phyloP scores from a whole-genome alignment of 2,797 vertebrate species.

The Poeciliopsis gracilis region DNA sequence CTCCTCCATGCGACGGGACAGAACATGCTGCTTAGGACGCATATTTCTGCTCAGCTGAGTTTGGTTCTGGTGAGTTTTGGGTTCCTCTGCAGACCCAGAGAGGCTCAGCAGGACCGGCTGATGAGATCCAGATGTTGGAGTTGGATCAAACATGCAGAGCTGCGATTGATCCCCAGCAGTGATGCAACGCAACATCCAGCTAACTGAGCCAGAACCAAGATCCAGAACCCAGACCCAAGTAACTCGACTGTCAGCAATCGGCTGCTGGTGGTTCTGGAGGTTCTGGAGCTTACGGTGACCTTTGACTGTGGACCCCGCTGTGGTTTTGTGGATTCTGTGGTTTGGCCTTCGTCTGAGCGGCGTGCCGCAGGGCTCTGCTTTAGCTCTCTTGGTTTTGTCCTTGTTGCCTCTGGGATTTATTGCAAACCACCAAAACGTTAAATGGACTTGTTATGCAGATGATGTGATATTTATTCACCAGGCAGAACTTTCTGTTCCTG shows the following conservation, averaged over 20 bases:
- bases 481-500: too few relatives aligned
- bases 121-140: neutral
- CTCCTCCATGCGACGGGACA: neutral
- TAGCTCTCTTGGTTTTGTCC: too few relatives aligned
- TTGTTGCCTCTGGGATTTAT: too few relatives aligned
- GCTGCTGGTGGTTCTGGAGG: neutral
- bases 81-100: neutral
- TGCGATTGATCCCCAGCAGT: neutral
- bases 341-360: too few relatives aligned
- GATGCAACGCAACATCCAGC: neutral
- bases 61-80: neutral
- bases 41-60: neutral
- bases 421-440: too few relatives aligned
- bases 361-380: too few relatives aligned
- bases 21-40: neutral
- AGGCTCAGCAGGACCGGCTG: constrained; percentile 11
- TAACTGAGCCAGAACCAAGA: neutral
- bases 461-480: too few relatives aligned
- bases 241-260: neutral
- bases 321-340: neutral
- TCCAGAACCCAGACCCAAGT: neutral
- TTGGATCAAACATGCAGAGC: neutral
- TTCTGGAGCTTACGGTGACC: neutral
- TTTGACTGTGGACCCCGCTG: neutral
- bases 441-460: too few relatives aligned